Evolutionary conservation across 2,113 vertebrate species (phyloP).

Genomic region (Cygnus atratus): DNA sequence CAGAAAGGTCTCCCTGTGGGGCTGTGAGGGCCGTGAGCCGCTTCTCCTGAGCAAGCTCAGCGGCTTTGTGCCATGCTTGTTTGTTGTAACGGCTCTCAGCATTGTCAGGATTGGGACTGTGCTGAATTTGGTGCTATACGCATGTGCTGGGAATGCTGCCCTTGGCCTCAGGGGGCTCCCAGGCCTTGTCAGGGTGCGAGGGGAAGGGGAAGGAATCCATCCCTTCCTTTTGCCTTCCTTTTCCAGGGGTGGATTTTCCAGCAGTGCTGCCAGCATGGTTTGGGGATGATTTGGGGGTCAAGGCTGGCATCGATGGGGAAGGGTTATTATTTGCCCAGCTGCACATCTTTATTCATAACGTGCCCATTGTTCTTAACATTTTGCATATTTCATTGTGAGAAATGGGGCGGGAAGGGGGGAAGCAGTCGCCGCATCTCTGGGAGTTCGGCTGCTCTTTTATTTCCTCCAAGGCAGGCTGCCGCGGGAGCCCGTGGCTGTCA

Average conservation of each 20-base stretch:
- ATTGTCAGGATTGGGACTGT: background rate
- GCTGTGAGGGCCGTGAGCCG: background rate
- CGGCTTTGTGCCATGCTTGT: background rate
- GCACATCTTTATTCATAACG: conserved; percentile 52
- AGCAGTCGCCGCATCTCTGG: background rate
- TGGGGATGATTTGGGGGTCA: background rate
- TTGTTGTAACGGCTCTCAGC: background rate
- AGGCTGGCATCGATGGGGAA: conserved; percentile 5
- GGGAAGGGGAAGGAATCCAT: background rate
- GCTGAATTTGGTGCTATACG: background rate
- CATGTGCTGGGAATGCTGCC: background rate
- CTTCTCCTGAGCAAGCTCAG: fast-evolving
- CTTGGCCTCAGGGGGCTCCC: background rate
- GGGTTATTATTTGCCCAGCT: conserved; percentile 55
- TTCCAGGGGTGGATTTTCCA: background rate
- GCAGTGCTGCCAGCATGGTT: background rate
- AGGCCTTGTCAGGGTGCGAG: background rate
- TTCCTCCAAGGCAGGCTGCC: background rate
- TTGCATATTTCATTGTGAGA: conserved; percentile 54
- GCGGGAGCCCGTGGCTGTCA: conserved; percentile 19
- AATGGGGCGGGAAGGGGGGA: background rate
- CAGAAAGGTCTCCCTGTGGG: background rate
- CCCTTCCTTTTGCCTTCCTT: background rate
- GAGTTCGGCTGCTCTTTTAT: background rate
- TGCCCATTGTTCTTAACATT: conserved; percentile 7